A percentile compares a stretch with the other conserved stretches of the same genome.
phyloP scores from a whole-genome alignment of 2,113 vertebrate genomes.

The Hippopotamus amphibius region DNA sequence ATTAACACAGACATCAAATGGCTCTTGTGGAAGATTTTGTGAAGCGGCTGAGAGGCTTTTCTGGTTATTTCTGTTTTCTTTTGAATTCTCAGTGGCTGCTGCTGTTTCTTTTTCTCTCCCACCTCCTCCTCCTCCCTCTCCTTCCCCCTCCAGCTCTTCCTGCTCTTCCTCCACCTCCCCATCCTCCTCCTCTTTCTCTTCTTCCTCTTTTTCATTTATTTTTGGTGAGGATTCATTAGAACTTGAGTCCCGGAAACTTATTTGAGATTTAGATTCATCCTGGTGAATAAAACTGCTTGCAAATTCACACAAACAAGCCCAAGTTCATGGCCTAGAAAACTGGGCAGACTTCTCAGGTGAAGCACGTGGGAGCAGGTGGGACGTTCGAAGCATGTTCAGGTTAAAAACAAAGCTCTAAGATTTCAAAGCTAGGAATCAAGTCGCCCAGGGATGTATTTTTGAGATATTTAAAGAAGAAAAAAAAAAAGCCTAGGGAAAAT shows the following conservation, averaged over 20 bases:
- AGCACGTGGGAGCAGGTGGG: neutral
- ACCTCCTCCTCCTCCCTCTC: too few relatives aligned
- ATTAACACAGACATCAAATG: slow-evolving; percentile 55
- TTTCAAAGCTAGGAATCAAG: slow-evolving; percentile 51
- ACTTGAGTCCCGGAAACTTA: neutral
- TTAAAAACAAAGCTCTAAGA: neutral
- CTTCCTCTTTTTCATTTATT: neutral
- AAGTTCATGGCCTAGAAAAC: rapidly evolving
- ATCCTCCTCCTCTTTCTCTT: neutral
- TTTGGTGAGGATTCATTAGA: neutral
- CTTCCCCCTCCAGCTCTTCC: too few relatives aligned
- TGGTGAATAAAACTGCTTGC: neutral
- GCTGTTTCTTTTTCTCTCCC: neutral
- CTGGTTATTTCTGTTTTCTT: slow-evolving; percentile 13
- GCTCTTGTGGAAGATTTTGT: slow-evolving; percentile 65
- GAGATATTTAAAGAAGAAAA: neutral
- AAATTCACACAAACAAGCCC: neutral
- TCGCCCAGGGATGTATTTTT: neutral
- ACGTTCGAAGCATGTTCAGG: neutral
- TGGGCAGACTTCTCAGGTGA: neutral
- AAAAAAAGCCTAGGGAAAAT: neutral
- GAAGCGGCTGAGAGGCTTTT: neutral
- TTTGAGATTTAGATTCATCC: neutral
- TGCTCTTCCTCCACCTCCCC: too few relatives aligned
- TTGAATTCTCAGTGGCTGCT: neutral